Conservation (phyloP, 2,113 vertebrate species). For the Uria aalge region DNA sequence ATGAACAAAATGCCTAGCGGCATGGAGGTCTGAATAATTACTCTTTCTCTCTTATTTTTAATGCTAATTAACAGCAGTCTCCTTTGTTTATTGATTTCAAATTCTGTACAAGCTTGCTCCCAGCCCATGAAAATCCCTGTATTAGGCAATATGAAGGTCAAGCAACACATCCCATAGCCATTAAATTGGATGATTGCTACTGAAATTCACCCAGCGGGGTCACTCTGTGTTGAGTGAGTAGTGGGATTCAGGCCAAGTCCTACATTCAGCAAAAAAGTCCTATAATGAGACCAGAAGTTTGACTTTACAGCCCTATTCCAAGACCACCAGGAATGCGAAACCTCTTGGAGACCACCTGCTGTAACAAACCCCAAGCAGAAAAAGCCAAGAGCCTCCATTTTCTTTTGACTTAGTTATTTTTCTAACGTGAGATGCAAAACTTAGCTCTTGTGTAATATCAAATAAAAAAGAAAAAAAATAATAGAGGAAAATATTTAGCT, state of each 20-base stretch:
- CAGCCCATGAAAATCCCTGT: not conserved
- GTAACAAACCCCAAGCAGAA: not conserved
- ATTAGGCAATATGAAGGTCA: not conserved
- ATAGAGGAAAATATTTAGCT: not conserved
- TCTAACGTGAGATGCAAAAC: not conserved
- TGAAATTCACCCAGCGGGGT: not conserved
- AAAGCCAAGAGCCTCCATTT: not conserved
- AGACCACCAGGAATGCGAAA: constrained; percentile 37
- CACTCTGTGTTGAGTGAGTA: not conserved
- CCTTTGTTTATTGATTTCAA: constrained; percentile 1
- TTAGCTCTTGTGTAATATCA: not conserved
- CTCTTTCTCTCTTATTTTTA: not conserved
- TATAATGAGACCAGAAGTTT: constrained; percentile 12
- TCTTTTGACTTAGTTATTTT: not conserved
- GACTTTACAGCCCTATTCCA: constrained; percentile 10
- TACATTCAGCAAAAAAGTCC: not conserved
- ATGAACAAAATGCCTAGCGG: not conserved
- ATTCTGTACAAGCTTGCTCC: not conserved
- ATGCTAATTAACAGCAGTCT: not conserved
- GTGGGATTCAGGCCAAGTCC: constrained; percentile 26
- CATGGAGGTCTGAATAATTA: not conserved
- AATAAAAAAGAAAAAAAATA: not conserved
- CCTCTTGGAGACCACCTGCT: constrained; percentile 15
- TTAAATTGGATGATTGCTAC: constrained; percentile 38
- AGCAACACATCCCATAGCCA: not conserved